These are phyloP conservation scores for Octomys mimax DNA, from an alignment of 2,797 vertebrate genomes.

Conservation along the genomic window DNA sequence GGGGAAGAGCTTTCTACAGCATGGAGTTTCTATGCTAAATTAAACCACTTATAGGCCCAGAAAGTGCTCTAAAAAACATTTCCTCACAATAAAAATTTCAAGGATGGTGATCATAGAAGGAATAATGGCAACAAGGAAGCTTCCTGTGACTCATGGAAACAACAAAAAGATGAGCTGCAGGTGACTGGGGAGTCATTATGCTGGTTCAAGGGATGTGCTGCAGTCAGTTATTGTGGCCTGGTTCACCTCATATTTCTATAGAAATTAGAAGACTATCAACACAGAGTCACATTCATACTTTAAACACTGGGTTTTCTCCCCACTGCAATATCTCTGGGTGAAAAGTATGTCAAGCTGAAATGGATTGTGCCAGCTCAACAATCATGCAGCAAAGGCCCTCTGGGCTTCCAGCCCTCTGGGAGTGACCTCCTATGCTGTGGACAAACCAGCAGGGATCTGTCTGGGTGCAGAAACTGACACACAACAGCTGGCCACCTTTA, in stretches of 20 bases:
- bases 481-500: not conserved
- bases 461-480: not conserved
- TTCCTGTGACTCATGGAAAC: not conserved
- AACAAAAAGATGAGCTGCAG: not conserved
- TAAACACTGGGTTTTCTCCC: not conserved
- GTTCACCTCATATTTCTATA: not conserved
- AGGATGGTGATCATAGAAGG: fast-evolving
- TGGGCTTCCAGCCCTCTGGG: not conserved
- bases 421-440: not conserved
- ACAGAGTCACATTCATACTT: not conserved
- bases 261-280: conserved; percentile 41
- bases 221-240: not conserved
- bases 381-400: not conserved
- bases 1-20: not conserved
- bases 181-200: not conserved
- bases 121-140: not conserved
- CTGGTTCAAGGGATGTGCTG: not conserved
- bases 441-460: not conserved
- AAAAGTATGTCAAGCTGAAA: not conserved
- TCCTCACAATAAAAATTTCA: not conserved
- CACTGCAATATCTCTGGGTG: not conserved
- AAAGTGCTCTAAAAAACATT: not conserved
- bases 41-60: not conserved
- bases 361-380: not conserved
- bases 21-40: not conserved